Base-by-base conservation (phyloP, 2,888 invertebrate species). In the Aleiodes leptofemur region DNA sequence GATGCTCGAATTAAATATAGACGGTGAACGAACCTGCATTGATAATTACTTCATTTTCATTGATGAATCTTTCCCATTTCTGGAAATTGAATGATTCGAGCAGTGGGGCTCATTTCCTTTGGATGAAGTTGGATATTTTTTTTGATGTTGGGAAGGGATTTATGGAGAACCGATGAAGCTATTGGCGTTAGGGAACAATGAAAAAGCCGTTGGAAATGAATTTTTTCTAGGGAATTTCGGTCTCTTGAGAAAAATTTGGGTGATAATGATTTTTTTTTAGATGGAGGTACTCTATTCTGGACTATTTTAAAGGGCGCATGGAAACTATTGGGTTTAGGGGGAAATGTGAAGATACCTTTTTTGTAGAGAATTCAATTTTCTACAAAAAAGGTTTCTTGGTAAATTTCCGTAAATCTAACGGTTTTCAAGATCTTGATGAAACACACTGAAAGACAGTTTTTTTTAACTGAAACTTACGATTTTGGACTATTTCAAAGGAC, bases 1-100 rank as follows among this genome's bases (percentile, higher is more conserved):
- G 86, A 86, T 85, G 85, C 82, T 78, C 86, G 87, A 85, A 87
- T 87, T 87, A 87, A 85, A 85, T 84, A 86, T 86, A 86, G 81
- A 73, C 82, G 86, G 84, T 84, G 85, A 86, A 87, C 80, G 86
- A 86, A 86, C 86, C 51, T 83, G 72, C 81, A 82, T 84, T 79
- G 80, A 79, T 55, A 70, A 68, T 14, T 68, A 56, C 59, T n/a
- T 48, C 59, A 50, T 13, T 38, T 34, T 43, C 68, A 43, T 73
- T 50, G 69, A 56, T 31, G 16, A n/a, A 23, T 75, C 61, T 56
- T 53, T 43, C 56, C 16, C 29, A 55, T 16, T 48, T 14, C 14
- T n/a, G 34, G 5, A 23, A 1, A 8, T n/a, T 43, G 31, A 14
- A 34, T 34, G 31, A 76, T 23, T 43, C 14, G 53, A 29, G 13